Conservation (phyloP, 2,113 vertebrate genomes). For the Sialia sialis region DNA sequence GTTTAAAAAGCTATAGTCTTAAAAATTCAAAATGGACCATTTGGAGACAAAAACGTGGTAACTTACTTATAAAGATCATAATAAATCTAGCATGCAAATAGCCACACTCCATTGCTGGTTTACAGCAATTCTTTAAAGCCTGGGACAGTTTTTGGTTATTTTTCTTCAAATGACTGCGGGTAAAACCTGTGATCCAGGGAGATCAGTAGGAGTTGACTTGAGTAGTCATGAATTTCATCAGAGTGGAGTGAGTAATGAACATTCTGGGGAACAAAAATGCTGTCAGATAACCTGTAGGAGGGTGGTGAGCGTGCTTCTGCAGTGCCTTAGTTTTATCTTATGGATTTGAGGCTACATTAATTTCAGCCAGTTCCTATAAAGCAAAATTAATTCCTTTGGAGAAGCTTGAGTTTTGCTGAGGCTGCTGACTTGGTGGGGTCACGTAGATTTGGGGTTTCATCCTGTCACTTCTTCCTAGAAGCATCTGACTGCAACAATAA, state of each 20-base stretch:
- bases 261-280: neutral
- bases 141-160: neutral
- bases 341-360: neutral
- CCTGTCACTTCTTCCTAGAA: neutral
- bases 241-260: neutral
- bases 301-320: neutral
- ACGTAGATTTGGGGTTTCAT: accelerated
- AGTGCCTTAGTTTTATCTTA: neutral
- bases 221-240: neutral
- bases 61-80: neutral
- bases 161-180: neutral
- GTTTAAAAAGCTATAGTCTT: neutral
- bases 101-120: neutral
- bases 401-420: neutral
- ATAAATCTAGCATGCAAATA: neutral
- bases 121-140: neutral
- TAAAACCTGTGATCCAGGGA: neutral
- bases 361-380: neutral
- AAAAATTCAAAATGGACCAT: neutral
- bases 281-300: neutral
- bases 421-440: neutral
- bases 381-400: neutral
- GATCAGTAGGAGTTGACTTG: neutral
- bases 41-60: neutral
- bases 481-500: neutral